Percentiles rank a stretch among this genome's conserved stretches.
Evolutionary conservation across 2,113 vertebrate genomes (phyloP).

Genomic region (Zingel zingel): DNA sequence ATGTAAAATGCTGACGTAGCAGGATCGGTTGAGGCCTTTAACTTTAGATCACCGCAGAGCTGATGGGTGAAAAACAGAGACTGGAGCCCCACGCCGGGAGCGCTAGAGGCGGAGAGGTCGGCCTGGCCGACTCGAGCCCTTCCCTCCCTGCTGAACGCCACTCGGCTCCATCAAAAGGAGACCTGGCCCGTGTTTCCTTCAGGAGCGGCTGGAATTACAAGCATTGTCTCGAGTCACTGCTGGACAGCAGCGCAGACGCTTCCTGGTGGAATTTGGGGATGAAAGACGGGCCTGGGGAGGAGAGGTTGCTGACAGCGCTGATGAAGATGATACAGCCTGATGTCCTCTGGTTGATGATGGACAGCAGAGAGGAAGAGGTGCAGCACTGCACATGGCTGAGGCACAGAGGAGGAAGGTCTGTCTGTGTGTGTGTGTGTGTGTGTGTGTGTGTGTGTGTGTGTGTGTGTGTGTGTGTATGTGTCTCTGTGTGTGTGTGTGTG

Average conservation of each 20-base stretch:
- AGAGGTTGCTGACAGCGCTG: constrained; percentile 11
- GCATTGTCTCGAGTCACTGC: too few relatives aligned
- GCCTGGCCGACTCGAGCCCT: too few relatives aligned
- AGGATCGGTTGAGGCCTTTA: too few relatives aligned
- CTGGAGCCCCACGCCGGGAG: background rate
- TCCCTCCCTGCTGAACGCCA: too few relatives aligned
- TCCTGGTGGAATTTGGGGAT: too few relatives aligned
- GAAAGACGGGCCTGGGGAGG: background rate
- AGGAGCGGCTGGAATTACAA: too few relatives aligned
- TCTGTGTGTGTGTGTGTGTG: background rate
- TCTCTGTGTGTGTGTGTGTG: background rate
- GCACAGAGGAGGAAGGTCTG: constrained; percentile 47
- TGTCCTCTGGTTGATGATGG: constrained; percentile 6
- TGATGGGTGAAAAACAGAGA: background rate
- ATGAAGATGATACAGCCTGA: constrained; percentile 14
- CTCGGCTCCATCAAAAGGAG: too few relatives aligned
- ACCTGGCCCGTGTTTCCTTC: too few relatives aligned
- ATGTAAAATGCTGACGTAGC: too few relatives aligned
- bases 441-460: background rate
- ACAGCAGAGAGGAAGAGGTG: constrained; percentile 19
- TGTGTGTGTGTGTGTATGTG: too few relatives aligned
- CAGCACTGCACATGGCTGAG: constrained; percentile 35
- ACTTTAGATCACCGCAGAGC: background rate
- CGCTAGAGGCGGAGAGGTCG: too few relatives aligned
- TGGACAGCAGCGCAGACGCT: too few relatives aligned